These are phyloP conservation scores for Neosalanx taihuensis DNA, from an alignment of 2,797 vertebrate species.

Conservation along the genomic window DNA sequence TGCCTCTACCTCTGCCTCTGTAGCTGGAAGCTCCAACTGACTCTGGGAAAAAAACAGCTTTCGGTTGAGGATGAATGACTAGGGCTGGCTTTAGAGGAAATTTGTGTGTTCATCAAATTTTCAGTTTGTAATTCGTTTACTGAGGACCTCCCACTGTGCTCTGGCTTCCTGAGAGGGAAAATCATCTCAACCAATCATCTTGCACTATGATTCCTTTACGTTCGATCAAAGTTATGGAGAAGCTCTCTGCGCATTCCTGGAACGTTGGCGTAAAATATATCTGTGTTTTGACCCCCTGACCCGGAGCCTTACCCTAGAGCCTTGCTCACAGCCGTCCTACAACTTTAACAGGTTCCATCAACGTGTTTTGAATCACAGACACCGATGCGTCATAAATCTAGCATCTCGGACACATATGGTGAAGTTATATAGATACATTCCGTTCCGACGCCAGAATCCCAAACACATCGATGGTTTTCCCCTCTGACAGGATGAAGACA, in stretches of 20 bases:
- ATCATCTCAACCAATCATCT: neutral
- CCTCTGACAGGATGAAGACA: slow-evolving; percentile 35
- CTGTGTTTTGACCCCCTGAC: slow-evolving; percentile 30
- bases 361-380: slow-evolving; percentile 55
- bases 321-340: slow-evolving; percentile 33
- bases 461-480: slow-evolving; percentile 42
- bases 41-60: no score
- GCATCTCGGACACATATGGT: slow-evolving; percentile 51
- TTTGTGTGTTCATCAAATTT: no score
- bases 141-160: neutral
- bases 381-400: slow-evolving; percentile 57
- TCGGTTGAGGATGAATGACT: no score
- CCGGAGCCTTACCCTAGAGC: slow-evolving; percentile 17
- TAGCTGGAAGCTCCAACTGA: no score
- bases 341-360: slow-evolving; percentile 46
- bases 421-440: slow-evolving; percentile 50
- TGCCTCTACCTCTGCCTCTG: neutral
- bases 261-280: slow-evolving; percentile 45
- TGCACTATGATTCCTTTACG: slow-evolving; percentile 11
- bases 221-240: slow-evolving; percentile 33
- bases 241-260: slow-evolving; percentile 38
- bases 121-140: no score
- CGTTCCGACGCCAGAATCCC: slow-evolving; percentile 37
- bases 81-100: no score
- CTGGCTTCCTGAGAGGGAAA: slow-evolving; percentile 9